A percentile compares a stretch with the other conserved stretches of the same genome.
phyloP scores from a whole-genome alignment of 2,797 vertebrate genomes.

The Acrossocheilus fasciatus region DNA sequence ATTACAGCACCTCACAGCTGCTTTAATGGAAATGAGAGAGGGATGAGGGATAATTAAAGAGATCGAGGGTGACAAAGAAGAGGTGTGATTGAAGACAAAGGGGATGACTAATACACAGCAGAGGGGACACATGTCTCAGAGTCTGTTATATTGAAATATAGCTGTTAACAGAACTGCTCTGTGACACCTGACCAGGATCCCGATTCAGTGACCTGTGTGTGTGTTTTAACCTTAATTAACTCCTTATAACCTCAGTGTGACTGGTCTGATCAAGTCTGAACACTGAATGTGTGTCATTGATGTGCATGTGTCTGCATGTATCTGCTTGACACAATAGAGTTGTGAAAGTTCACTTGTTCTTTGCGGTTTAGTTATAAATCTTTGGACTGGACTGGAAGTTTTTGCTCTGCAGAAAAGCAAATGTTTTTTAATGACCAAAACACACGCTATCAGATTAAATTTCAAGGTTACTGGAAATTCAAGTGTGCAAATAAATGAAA shows the following conservation, averaged over 20 bases:
- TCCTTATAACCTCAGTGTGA: neutral
- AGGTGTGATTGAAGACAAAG: neutral
- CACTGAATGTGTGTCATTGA: neutral
- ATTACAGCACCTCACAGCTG: conserved; percentile 27
- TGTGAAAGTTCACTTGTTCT: neutral
- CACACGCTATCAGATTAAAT: no score
- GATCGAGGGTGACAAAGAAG: neutral
- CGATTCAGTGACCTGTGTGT: neutral
- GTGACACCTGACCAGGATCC: neutral
- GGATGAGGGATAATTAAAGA: neutral
- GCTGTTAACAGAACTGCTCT: neutral
- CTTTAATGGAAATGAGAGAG: conserved; percentile 1
- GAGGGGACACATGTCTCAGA: neutral
- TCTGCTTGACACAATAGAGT: neutral
- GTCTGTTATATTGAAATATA: neutral
- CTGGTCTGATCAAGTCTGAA: neutral
- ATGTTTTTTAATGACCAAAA: no score
- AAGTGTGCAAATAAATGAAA: no score
- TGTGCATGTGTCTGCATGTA: neutral
- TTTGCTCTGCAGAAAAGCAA: no score
- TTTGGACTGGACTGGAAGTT: no score
- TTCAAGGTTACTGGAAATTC: no score
- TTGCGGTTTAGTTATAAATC: no score
- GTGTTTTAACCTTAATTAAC: neutral
- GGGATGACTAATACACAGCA: neutral